A percentile compares a stretch with the other conserved stretches of the same genome.
These are phyloP conservation scores for Emydura subglobosa DNA, from an alignment of 2,113 vertebrate species.

Conservation along the genomic window DNA sequence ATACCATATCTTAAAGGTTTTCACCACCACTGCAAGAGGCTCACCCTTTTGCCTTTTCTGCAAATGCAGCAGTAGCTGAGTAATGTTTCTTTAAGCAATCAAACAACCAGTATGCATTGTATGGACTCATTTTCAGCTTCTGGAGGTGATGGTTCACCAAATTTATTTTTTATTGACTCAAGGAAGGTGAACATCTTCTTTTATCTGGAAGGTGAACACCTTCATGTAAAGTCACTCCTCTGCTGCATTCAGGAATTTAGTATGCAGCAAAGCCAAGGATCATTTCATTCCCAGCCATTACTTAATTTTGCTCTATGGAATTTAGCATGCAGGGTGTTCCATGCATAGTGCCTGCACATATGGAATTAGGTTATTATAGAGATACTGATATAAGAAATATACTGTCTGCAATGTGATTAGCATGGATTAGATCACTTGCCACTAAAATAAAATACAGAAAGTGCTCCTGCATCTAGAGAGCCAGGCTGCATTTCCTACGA, in stretches of 20 bases:
- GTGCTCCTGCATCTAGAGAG: neutral
- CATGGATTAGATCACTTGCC: accelerated
- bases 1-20: neutral
- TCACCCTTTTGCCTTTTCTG: neutral
- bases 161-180: neutral
- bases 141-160: accelerated
- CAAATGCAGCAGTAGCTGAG: neutral
- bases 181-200: neutral
- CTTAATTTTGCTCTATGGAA: accelerated
- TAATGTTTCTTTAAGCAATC: accelerated
- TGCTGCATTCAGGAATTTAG: accelerated
- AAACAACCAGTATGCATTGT: accelerated
- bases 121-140: neutral
- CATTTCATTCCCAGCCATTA: accelerated
- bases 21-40: neutral
- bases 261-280: neutral
- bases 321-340: accelerated
- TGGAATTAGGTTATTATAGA: accelerated
- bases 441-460: accelerated
- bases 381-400: accelerated
- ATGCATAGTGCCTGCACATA: accelerated
- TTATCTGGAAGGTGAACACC: neutral
- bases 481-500: accelerated
- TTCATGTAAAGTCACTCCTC: neutral
- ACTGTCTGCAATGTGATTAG: accelerated